phyloP scores from a whole-genome alignment of 2,888 invertebrate genomes.

The Tenthredo scrophulariae region DNA sequence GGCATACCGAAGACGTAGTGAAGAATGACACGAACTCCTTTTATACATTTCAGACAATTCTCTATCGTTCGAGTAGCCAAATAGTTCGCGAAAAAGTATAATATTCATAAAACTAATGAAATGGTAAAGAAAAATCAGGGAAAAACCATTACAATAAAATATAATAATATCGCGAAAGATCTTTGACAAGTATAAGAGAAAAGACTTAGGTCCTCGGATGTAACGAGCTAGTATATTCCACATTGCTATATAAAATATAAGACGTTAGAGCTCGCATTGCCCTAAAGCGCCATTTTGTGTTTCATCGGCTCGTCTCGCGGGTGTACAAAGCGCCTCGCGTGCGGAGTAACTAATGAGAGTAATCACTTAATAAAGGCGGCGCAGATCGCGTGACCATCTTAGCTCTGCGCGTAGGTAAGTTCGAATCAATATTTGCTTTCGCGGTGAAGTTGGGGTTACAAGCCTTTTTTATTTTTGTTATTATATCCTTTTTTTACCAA shows the following conservation, averaged over 20 bases:
- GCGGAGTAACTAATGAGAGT: slow-evolving; percentile 75
- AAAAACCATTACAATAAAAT: neutral
- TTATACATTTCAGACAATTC: neutral
- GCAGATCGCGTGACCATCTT: slow-evolving; percentile 69
- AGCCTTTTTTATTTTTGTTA: slow-evolving; percentile 42
- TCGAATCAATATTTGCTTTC: slow-evolving; percentile 75
- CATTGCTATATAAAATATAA: neutral
- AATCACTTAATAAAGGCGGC: slow-evolving; percentile 77
- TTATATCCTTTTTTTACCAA: neutral
- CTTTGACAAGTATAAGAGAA: neutral
- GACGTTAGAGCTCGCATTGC: slow-evolving; percentile 15
- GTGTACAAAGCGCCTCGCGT: slow-evolving; percentile 75
- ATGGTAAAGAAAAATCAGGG: neutral
- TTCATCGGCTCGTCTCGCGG: slow-evolving; percentile 54
- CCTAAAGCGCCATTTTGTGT: slow-evolving; percentile 64
- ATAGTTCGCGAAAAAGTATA: neutral
- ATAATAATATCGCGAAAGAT: neutral
- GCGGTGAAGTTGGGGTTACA: slow-evolving; percentile 62
- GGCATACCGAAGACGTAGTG: neutral
- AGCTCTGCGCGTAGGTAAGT: slow-evolving; percentile 53
- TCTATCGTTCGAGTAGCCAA: neutral
- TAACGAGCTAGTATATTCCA: neutral
- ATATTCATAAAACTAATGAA: neutral
- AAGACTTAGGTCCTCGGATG: neutral
- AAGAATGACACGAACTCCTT: neutral